These are phyloP conservation scores for Zaprionus inermis DNA, from an alignment of 1,140 invertebrate genomes.

Conservation along the genomic window DNA sequence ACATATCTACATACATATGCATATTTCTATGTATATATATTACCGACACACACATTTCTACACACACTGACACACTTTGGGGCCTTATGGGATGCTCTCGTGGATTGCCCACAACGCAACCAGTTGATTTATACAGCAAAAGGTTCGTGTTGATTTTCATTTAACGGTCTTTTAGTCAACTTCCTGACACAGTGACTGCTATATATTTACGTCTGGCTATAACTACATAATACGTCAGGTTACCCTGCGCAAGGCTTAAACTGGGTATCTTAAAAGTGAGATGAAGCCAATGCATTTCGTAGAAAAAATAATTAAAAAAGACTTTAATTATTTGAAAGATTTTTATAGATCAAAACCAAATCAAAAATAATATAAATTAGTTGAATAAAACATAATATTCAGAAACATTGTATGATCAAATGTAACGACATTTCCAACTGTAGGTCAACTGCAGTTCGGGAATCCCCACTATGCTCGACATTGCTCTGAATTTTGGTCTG, in stretches of 20 bases:
- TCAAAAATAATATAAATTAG: background rate
- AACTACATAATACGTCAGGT: constrained; percentile 62
- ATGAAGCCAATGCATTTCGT: too few relatives aligned
- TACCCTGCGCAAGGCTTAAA: constrained; percentile 6
- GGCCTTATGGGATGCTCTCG: constrained; percentile 19
- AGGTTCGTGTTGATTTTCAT: constrained; percentile 80
- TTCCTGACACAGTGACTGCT: constrained; percentile 80
- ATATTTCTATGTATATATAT: constrained; percentile 42
- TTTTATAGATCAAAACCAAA: background rate
- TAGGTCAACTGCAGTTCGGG: background rate
- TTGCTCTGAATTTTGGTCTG: constrained; percentile 6
- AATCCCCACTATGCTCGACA: background rate
- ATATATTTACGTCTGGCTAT: constrained; percentile 73
- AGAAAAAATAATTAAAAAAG: background rate
- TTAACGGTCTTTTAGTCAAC: constrained; percentile 83
- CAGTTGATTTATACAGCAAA: constrained; percentile 78
- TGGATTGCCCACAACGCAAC: constrained; percentile 66
- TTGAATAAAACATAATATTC: too few relatives aligned
- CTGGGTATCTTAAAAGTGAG: background rate
- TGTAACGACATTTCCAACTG: too few relatives aligned
- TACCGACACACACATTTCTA: constrained; percentile 18
- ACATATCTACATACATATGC: constrained; percentile 9
- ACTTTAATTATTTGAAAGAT: background rate
- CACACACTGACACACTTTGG: constrained; percentile 33
- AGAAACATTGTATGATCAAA: too few relatives aligned